A percentile compares a stretch with the other conserved stretches of the same genome.
These are phyloP conservation scores for Archegozetes longisetosus DNA, from an alignment of 1,140 invertebrate genomes.

Conservation along the genomic window DNA sequence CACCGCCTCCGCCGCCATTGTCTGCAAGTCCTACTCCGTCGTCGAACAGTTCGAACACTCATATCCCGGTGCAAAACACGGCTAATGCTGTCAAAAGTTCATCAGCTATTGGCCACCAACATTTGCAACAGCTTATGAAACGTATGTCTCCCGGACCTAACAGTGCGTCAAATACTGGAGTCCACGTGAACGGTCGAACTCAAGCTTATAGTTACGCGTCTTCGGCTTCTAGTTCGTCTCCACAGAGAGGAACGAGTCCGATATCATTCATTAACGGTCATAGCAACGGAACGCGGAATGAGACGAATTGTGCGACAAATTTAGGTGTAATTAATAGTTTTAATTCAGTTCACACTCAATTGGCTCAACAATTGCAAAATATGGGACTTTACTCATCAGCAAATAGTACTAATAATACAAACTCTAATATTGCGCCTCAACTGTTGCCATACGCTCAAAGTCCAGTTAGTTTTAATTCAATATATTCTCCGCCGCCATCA, in stretches of 20 bases:
- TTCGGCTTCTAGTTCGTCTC: constrained; percentile 22
- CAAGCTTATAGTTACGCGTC: not conserved
- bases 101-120: not conserved
- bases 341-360: constrained; percentile 39
- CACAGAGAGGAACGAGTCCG: constrained; percentile 52
- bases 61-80: not conserved
- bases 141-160: not conserved
- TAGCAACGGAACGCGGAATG: constrained; percentile 28
- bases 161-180: not conserved
- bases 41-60: not conserved
- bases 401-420: constrained; percentile 43
- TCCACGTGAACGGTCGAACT: not conserved
- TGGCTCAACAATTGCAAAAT: constrained; percentile 68
- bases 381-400: constrained; percentile 39
- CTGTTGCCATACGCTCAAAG: constrained; percentile 51
- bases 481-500: constrained; percentile 51
- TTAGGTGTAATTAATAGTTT: not conserved
- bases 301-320: not conserved
- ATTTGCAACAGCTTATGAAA: not conserved
- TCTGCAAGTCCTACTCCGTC: not conserved
- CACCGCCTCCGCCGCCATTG: not conserved
- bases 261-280: constrained; percentile 37
- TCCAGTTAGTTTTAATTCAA: constrained; percentile 27
- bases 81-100: not conserved
- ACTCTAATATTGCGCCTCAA: constrained; percentile 30